Base-by-base conservation (phyloP, 2,113 vertebrate species). In the Procavia capensis region DNA sequence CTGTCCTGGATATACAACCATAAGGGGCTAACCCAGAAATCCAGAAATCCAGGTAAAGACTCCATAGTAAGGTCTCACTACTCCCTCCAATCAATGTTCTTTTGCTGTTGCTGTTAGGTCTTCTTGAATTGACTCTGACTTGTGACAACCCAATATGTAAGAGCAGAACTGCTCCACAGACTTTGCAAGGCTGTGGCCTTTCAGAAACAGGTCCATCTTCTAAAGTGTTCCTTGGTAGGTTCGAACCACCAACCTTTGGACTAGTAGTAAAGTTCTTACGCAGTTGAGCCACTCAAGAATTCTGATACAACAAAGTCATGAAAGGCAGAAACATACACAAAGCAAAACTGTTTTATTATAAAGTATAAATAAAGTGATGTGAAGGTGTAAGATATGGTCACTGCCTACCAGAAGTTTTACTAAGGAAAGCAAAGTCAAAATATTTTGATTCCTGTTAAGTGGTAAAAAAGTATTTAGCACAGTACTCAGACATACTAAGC, bases 351-450 rank as follows among this genome's bases (percentile, higher is more conserved):
- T 54, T 84, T 86, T 75, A 68, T 70, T 47, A 93, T 34, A 85
- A 85, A 86, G 68, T 41, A 31, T 27, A 78, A 93, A 93, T 24
- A 89, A 76, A 81, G 31, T 61, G 29, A 39, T 78, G 27, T 72
- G 3, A 79, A 88, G 82, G 61, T 45, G 29, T 29, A 4, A 82
- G 24, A 76, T 17, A 70, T 2, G 16, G 68, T 82, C 66, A 54
- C 16, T 92, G 57, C 16, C 63, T 64, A 85, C 41, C 31, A 64
- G 16, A 86, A 83, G 59, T 82, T 81, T 75, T 63, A 63, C 7
- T 78, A 81, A 85, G 0, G 81, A n/a, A n/a, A 68, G 20, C 34
- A 93, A 88, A 96, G 50, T 91, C 63, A 87, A 96, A 95, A 70
- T 39, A 95, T 39, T 74, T 78, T 61, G n/a, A 91, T 68, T 70